Conservation (phyloP, 2,888 invertebrate genomes). For the Macrosoma leucophasiata region DNA sequence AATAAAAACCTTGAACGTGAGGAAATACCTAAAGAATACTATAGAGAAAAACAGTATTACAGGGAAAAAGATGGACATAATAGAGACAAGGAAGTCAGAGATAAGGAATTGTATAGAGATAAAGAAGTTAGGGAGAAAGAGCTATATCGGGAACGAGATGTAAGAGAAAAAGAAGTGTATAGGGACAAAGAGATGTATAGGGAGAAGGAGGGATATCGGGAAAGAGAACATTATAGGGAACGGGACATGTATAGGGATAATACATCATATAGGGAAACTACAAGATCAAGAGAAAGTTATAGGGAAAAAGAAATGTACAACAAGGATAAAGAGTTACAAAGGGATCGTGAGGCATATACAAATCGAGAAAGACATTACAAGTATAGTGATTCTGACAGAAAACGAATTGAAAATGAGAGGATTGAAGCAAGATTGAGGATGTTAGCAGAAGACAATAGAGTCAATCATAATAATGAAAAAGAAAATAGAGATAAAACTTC, state of each 20-base stretch:
- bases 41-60: slow-evolving; percentile 64
- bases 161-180: slow-evolving; percentile 61
- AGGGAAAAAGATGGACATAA: slow-evolving; percentile 49
- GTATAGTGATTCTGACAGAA: slow-evolving; percentile 53
- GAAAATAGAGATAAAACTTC: slow-evolving; percentile 65
- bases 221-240: slow-evolving; percentile 50
- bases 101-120: slow-evolving; percentile 45
- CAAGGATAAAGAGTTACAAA: slow-evolving; percentile 54
- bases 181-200: slow-evolving; percentile 52
- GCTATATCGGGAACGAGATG: slow-evolving; percentile 52
- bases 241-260: slow-evolving; percentile 35
- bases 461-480: slow-evolving; percentile 60
- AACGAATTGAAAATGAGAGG: slow-evolving; percentile 52
- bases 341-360: slow-evolving; percentile 47
- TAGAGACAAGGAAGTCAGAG: slow-evolving; percentile 41
- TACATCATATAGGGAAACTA: slow-evolving; percentile 24
- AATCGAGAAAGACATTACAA: slow-evolving; percentile 57
- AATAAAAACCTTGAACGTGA: slow-evolving; percentile 57
- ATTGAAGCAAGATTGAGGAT: slow-evolving; percentile 59
- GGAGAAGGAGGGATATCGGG: slow-evolving; percentile 46
- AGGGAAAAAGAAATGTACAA: slow-evolving; percentile 26
- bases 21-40: slow-evolving; percentile 64
- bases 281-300: slow-evolving; percentile 46
- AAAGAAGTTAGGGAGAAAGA: slow-evolving; percentile 47
- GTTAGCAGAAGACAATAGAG: slow-evolving; percentile 54